Percentiles rank a stretch among this genome's conserved stretches.
phyloP scores from a whole-genome alignment of 1,140 invertebrate species.

The Trichonephila clavata region DNA sequence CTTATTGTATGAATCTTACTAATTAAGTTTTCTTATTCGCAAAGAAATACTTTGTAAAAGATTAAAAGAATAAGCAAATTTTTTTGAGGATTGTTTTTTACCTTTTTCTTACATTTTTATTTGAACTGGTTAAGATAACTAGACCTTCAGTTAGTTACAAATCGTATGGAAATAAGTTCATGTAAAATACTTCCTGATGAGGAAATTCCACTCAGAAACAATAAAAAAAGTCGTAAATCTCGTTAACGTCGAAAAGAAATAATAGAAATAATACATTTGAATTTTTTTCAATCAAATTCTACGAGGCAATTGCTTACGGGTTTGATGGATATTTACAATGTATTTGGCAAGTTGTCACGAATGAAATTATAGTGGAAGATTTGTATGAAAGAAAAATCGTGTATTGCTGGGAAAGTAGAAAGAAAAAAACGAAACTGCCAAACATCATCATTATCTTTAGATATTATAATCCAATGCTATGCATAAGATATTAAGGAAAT shows the following conservation, averaged over 20 bases:
- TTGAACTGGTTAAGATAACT: not conserved
- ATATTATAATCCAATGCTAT: no score
- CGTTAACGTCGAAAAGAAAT: not conserved
- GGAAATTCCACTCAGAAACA: conserved; percentile 9
- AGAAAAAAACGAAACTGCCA: not conserved
- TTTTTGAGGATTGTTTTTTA: not conserved
- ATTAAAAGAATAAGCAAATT: not conserved
- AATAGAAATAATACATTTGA: not conserved
- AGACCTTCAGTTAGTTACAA: conserved; percentile 11
- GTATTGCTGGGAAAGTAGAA: not conserved
- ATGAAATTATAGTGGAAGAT: not conserved
- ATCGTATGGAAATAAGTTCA: conserved; percentile 7
- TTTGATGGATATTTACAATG: conserved; percentile 29
- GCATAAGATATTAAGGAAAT: no score
- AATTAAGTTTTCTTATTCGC: not conserved
- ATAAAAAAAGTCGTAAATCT: not conserved
- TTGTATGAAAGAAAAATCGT: not conserved
- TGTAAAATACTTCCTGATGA: conserved; percentile 18
- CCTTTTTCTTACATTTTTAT: not conserved
- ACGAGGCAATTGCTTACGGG: not conserved
- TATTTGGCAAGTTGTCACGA: not conserved
- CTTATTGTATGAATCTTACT: not conserved
- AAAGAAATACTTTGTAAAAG: not conserved
- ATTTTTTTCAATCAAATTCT: conserved; percentile 4
- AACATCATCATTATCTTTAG: no score